Percentiles rank a stretch among this genome's conserved stretches.
These are phyloP conservation scores for Rhinoderma darwinii DNA, from an alignment of 2,113 vertebrate genomes.

Conservation along the genomic window DNA sequence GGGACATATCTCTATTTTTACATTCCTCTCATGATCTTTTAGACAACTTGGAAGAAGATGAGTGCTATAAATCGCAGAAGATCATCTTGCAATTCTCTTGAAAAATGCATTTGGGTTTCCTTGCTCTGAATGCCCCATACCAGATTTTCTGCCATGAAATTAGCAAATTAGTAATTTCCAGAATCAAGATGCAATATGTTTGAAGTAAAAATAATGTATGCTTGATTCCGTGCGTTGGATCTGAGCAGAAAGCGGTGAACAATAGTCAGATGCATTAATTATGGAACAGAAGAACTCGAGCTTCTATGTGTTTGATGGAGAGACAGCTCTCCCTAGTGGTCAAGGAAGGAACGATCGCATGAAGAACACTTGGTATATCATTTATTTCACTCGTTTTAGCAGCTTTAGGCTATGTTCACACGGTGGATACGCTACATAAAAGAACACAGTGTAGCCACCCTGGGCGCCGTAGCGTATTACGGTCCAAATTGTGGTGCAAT, in stretches of 20 bases:
- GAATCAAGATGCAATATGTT: constrained; percentile 45
- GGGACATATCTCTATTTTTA: constrained; percentile 50
- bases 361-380: neutral
- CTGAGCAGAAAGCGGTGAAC: constrained; percentile 11
- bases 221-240: constrained; percentile 9
- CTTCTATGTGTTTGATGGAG: constrained; percentile 8
- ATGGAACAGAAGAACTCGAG: neutral
- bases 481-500: no score
- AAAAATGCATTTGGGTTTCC: neutral
- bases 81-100: constrained; percentile 11
- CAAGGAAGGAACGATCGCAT: neutral
- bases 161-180: constrained; percentile 29
- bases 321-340: constrained; percentile 41
- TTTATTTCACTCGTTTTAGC: neutral
- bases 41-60: constrained; percentile 51
- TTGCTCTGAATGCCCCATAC: constrained; percentile 11
- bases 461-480: no score
- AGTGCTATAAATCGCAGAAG: constrained; percentile 46
- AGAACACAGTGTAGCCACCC: no score
- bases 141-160: neutral
- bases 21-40: constrained; percentile 46
- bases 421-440: no score
- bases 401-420: neutral
- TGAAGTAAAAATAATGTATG: constrained; percentile 20
- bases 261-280: constrained; percentile 42